Base-by-base conservation (phyloP, 2,888 invertebrate genomes). In the Helleia helle region DNA sequence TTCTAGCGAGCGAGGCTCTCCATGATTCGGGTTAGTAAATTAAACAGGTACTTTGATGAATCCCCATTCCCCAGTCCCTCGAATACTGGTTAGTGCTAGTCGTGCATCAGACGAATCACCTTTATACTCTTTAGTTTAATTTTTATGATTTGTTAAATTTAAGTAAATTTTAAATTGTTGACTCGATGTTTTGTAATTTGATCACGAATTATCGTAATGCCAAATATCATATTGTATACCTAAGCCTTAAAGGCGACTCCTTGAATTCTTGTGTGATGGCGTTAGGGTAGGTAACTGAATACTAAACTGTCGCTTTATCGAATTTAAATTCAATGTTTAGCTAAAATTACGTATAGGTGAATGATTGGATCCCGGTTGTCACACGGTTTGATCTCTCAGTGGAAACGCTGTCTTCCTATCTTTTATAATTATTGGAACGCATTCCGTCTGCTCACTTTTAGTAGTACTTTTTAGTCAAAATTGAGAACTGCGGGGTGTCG, bases 161-260 rank as follows among this genome's bases (percentile, higher is more conserved):
- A 45, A 26, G 41, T 43, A 34, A 46, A 41, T 40, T 49, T 51
- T 51, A 49, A 61, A 62, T 59, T 53, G 64, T 70, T 65, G 70
- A 70, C 68, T 63, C 50, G 54, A 34, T 34, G 5, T 22, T 12
- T 17, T 22, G 52, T 52, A 54, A 40, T 45, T 43, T 45, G 40
- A 46, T 42, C 43, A 36, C 43, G 43, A 40, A 45, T 43, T 50
- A 40, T 46, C 24, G 46, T 37, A 47, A 51, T 54, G 72, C 71
- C 71, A 71, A 69, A 71, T 72, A 70, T 66, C 58, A 60, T 65
- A 56, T 58, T 61, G n/a, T 59, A 62, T 52, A n/a, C n/a, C n/a
- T n/a, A 57, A 56, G 34, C 34, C 34, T 34, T 17, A 8, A 34
- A 34, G 34, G 34, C 17, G 17, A 8, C 11, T 12, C 31, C 11